These are phyloP conservation scores for Ptychoptera albimana DNA, from an alignment of 2,888 invertebrate genomes.

Conservation along the genomic window DNA sequence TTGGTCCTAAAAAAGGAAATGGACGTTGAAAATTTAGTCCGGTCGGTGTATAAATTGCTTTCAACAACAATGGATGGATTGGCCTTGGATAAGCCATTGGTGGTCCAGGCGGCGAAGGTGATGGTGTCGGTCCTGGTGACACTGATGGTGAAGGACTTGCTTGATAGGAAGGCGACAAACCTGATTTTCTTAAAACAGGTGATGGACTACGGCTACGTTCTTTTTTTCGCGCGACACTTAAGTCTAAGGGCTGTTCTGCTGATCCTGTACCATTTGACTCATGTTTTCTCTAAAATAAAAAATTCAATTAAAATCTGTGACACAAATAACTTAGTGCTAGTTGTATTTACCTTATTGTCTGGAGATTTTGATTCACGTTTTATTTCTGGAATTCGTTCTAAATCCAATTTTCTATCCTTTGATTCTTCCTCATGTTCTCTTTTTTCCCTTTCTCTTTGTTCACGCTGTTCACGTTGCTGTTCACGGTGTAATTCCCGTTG, in stretches of 20 bases:
- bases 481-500: no score
- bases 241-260: constrained; percentile 56
- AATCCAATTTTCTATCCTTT: no score
- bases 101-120: constrained; percentile 24
- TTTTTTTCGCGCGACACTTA: constrained; percentile 45
- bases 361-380: no score
- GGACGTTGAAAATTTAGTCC: constrained; percentile 44
- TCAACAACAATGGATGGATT: constrained; percentile 62
- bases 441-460: no score
- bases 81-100: constrained; percentile 65
- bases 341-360: no score
- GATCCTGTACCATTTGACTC: constrained; percentile 13
- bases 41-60: constrained; percentile 52
- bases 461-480: no score
- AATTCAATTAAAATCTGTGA: not conserved
- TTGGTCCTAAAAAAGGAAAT: constrained; percentile 65
- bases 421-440: no score
- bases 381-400: no score
- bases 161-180: constrained; percentile 17
- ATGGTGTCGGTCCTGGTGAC: constrained; percentile 27
- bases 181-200: constrained; percentile 9
- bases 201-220: constrained; percentile 16
- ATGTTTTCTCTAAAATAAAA: constrained; percentile 1
- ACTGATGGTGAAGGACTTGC: constrained; percentile 24
- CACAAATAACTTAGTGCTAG: no score